Conservation (phyloP, 1,140 invertebrate genomes). For the Palaemon carinicauda region DNA sequence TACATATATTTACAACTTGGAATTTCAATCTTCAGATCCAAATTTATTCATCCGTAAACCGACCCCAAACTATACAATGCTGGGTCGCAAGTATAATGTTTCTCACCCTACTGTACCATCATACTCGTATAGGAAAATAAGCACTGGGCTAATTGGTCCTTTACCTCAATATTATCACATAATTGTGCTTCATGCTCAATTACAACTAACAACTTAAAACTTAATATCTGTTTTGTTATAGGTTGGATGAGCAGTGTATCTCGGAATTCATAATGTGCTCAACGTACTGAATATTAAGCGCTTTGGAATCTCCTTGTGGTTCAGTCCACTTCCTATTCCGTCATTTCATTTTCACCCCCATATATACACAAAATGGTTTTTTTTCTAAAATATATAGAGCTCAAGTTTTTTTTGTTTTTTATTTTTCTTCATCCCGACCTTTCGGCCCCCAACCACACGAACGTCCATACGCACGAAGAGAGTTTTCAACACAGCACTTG, state of each 20-base stretch:
- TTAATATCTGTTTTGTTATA: conserved; percentile 37
- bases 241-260: conserved; percentile 47
- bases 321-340: neutral
- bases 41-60: conserved; percentile 25
- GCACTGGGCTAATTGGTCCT: conserved; percentile 50
- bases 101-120: conserved; percentile 28
- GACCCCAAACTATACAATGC: conserved; percentile 32
- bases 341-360: neutral
- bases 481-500: conserved; percentile 13
- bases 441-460: neutral
- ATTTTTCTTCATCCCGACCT: no score
- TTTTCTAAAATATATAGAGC: conserved; percentile 3
- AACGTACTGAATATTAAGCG: conserved; percentile 10
- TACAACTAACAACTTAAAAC: conserved; percentile 31
- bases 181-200: conserved; percentile 54
- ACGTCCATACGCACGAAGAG: neutral
- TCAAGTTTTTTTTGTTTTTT: no score
- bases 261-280: conserved; percentile 40
- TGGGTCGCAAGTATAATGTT: conserved; percentile 24
- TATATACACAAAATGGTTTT: neutral
- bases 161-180: conserved; percentile 48
- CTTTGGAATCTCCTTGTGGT: conserved; percentile 14
- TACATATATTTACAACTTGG: conserved; percentile 23
- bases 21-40: conserved; percentile 22
- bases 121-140: conserved; percentile 49